Conservation (phyloP, 2,888 invertebrate genomes). For the Plagiodera versicolora region DNA sequence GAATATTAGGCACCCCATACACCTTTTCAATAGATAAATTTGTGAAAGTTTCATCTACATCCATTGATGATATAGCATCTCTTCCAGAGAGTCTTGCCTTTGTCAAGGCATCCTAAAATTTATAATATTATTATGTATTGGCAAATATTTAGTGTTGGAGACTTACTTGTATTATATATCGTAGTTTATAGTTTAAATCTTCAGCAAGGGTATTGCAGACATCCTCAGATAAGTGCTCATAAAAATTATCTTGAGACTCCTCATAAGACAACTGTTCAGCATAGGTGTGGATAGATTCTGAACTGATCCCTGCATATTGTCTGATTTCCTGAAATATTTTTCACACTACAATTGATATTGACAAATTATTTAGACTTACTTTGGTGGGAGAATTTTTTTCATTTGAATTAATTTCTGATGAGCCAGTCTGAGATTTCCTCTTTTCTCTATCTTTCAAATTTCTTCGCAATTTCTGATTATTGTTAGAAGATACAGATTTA, state of each 20-base stretch:
- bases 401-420: neutral
- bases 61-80: slow-evolving; percentile 45
- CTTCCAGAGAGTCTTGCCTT: slow-evolving; percentile 48
- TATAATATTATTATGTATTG: too few relatives aligned
- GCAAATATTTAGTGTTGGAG: too few relatives aligned
- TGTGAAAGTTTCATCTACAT: slow-evolving; percentile 49
- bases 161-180: slow-evolving; percentile 50
- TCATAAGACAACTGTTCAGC: slow-evolving; percentile 49
- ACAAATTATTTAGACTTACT: too few relatives aligned
- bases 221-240: slow-evolving; percentile 47
- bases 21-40: slow-evolving; percentile 48
- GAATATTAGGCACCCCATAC: slow-evolving; percentile 47
- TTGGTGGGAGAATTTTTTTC: slow-evolving; percentile 3
- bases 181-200: slow-evolving; percentile 52
- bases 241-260: too few relatives aligned
- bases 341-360: too few relatives aligned
- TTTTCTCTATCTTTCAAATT: slow-evolving; percentile 11
- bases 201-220: slow-evolving; percentile 47
- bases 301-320: slow-evolving; percentile 49
- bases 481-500: slow-evolving; percentile 3
- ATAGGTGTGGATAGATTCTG: slow-evolving; percentile 46
- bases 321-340: slow-evolving; percentile 41
- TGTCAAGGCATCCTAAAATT: slow-evolving; percentile 46
- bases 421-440: slow-evolving; percentile 5
- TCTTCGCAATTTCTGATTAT: neutral